Base-by-base conservation (phyloP, 1,140 invertebrate genomes). In the Tyrophagus putrescentiae region DNA sequence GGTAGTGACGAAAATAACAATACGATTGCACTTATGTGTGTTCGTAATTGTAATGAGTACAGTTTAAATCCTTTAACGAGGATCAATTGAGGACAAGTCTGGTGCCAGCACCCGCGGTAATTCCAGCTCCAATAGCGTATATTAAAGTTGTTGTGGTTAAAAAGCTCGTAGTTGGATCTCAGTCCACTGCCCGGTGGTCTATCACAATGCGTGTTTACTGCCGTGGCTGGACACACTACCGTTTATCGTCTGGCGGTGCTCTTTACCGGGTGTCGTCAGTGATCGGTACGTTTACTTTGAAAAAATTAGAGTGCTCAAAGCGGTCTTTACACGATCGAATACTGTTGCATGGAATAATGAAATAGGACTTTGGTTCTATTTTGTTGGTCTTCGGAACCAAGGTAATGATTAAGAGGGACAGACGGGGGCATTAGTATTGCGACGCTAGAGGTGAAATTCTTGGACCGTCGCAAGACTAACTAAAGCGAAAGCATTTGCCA, bases 41-140 rank as follows among this genome's bases (percentile, higher is more conserved):
- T 78, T 77, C 76, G 80, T 83, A 81, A 86, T 85, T 77, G 82
- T 82, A 87, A 85, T 85, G 83, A 84, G 81, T 81, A 83, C 81
- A 85, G 77, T 85, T 78, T 84, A 86, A 87, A 87, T 79, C 78
- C 79, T 80, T 84, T 83, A 83, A 83, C 81, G 80, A 86, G 82
- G 80, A 86, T 68, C 77, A 64, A 80, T 84, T 85, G 82, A 85
- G 84, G 84, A 84, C 82, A 87, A 87, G 84, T 87, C 83, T 84
- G 82, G 68, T 72, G 71, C 71, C 71, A 72, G 71, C 70, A 76
- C 71, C 73, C 75, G 84, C 84, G 83, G 84, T 85, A 85, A 87
- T 83, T 85, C 83, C 82, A 84, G 82, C 84, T 85, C 81, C 82
- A 83, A 82, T 82, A 84, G 82, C 82, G 80, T 84, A 85, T 84